Conservation (phyloP, 1,140 invertebrate genomes). For the Saccostrea echinata region DNA sequence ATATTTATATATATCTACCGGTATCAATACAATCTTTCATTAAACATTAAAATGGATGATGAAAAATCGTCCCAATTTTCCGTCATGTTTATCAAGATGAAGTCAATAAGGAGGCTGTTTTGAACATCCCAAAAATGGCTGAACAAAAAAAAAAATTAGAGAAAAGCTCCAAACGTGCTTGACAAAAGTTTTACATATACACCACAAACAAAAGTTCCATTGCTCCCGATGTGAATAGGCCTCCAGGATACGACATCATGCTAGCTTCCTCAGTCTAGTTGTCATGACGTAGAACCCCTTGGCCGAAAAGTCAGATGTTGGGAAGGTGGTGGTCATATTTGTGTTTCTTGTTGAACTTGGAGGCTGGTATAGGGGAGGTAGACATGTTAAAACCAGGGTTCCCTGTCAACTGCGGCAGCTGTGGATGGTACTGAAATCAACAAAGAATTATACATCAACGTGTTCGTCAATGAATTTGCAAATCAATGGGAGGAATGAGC, state of each 20-base stretch:
- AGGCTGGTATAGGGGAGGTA: constrained; percentile 65
- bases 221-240: constrained; percentile 65
- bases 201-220: constrained; percentile 58
- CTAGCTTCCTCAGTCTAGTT: constrained; percentile 58
- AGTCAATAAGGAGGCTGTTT: constrained; percentile 38
- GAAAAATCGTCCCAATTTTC: neutral
- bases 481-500: no score
- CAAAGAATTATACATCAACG: constrained; percentile 29
- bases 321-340: constrained; percentile 72
- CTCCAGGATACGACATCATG: constrained; percentile 66
- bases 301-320: constrained; percentile 79
- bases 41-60: neutral
- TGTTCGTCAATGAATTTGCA: no score
- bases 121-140: neutral
- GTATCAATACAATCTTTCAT: constrained; percentile 2
- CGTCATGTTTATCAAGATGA: neutral
- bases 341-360: constrained; percentile 49
- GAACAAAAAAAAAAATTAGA: constrained; percentile 33
- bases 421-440: constrained; percentile 59
- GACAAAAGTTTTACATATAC: constrained; percentile 30
- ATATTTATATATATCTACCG: constrained; percentile 7
- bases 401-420: constrained; percentile 66
- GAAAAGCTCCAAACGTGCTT: constrained; percentile 28
- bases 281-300: constrained; percentile 78
- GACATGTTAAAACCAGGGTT: constrained; percentile 55